Evolutionary conservation across 2,888 invertebrate genomes (phyloP).

Genomic region (Nebria salina): DNA sequence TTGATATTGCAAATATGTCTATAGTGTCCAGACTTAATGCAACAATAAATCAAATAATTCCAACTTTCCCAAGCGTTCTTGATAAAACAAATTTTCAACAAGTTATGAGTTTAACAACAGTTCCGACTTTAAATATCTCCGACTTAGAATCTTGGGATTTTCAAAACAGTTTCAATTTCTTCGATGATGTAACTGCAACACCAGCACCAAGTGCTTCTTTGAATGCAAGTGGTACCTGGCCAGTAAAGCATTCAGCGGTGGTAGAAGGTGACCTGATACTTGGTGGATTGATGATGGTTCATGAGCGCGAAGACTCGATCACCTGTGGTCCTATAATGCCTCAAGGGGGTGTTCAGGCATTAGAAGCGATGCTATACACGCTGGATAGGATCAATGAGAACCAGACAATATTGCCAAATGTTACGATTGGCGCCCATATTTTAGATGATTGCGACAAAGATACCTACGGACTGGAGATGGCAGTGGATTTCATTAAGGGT

Average conservation of each 20-base stretch:
- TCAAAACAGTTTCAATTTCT: neutral
- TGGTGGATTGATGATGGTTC: constrained; percentile 93
- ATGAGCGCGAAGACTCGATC: constrained; percentile 80
- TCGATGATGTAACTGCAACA: neutral
- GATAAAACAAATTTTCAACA: neutral
- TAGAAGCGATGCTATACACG: constrained; percentile 90
- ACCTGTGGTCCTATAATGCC: constrained; percentile 91
- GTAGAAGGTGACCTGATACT: constrained; percentile 84
- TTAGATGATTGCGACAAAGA: constrained; percentile 94
- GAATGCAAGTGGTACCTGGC: constrained; percentile 65
- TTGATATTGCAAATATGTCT: too few species aligned
- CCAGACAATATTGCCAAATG: constrained; percentile 72
- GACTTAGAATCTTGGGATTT: neutral
- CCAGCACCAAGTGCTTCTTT: neutral
- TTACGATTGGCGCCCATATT: constrained; percentile 83
- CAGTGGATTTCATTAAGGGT: constrained; percentile 94
- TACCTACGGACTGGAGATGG: constrained; percentile 91
- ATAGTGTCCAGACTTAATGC: neutral
- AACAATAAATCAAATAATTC: neutral
- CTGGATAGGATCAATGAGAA: constrained; percentile 77
- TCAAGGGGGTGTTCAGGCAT: constrained; percentile 84
- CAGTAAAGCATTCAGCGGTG: constrained; percentile 81
- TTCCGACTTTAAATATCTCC: neutral
- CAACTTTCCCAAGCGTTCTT: neutral
- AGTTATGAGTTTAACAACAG: neutral